These are phyloP conservation scores for Adelosebastes latens DNA, from an alignment of 2,797 vertebrate species.

Conservation along the genomic window DNA sequence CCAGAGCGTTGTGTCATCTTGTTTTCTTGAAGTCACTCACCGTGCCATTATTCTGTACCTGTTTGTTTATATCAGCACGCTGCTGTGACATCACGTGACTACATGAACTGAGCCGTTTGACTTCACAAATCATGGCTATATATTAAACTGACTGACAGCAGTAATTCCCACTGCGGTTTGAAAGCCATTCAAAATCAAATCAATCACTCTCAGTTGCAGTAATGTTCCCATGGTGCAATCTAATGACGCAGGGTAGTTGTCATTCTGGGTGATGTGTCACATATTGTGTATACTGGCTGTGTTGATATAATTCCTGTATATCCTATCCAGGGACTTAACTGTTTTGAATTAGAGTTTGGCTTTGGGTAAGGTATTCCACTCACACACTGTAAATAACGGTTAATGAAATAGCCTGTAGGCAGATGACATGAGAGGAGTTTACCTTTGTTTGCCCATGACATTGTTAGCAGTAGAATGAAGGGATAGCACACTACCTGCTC, in stretches of 20 bases:
- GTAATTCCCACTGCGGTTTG: constrained; percentile 54
- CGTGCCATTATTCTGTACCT: constrained; percentile 12
- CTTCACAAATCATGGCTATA: constrained; percentile 39
- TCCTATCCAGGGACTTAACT: constrained; percentile 20
- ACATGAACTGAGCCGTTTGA: constrained; percentile 6
- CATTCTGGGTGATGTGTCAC: constrained; percentile 23
- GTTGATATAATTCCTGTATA: constrained; percentile 21
- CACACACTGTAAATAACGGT: constrained; percentile 50
- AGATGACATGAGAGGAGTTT: constrained; percentile 43
- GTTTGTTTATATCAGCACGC: constrained; percentile 21
- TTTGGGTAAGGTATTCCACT: constrained; percentile 39
- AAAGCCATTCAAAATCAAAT: constrained; percentile 56
- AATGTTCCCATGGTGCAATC: constrained; percentile 45
- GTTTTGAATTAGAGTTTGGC: constrained; percentile 37
- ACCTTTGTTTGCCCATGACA: constrained; percentile 49
- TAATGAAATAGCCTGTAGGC: constrained; percentile 51
- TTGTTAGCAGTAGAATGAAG: constrained; percentile 41
- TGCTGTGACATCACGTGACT: constrained; percentile 44
- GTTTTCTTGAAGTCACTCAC: constrained; percentile 14
- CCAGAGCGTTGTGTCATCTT: background rate
- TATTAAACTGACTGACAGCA: constrained; percentile 50
- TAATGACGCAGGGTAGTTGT: constrained; percentile 48
- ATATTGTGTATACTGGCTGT: constrained; percentile 1
- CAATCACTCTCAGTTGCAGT: constrained; percentile 38
- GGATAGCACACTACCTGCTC: constrained; percentile 36